Percentiles rank a stretch among this genome's conserved stretches.
Evolutionary conservation across 2,113 vertebrate species (phyloP).

Genomic region (Malurus alboscapulatus): DNA sequence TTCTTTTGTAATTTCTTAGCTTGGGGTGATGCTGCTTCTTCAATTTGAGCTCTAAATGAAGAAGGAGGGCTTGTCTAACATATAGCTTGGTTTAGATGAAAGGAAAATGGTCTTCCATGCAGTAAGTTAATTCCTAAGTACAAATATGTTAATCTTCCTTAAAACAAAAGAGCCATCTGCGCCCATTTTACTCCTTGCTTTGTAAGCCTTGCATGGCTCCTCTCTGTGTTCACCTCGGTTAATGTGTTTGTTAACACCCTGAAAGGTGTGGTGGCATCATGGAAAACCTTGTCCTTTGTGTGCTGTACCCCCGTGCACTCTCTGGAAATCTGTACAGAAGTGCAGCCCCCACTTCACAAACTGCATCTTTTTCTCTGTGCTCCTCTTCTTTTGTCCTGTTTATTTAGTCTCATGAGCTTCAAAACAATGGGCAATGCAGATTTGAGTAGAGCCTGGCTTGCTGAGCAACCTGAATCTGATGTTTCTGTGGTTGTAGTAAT

Average conservation of each 20-base stretch:
- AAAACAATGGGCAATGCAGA: background rate
- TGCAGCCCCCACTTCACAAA: background rate
- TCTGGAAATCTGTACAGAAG: background rate
- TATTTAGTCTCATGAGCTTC: background rate
- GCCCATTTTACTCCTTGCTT: background rate
- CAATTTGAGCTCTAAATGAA: background rate
- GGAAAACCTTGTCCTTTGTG: background rate
- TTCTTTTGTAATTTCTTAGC: constrained; percentile 9
- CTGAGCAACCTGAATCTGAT: background rate
- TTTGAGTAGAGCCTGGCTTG: background rate
- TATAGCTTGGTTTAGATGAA: background rate
- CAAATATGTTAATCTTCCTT: background rate
- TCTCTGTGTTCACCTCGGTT: background rate
- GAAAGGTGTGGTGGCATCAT: background rate
- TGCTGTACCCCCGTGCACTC: fast-evolving
- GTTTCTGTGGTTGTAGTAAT: background rate
- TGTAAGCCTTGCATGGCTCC: background rate
- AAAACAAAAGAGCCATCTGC: background rate
- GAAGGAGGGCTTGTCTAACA: background rate
- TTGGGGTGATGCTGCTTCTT: background rate
- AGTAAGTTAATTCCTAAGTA: background rate
- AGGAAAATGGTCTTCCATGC: background rate
- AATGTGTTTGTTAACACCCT: background rate
- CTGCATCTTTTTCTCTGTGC: fast-evolving
- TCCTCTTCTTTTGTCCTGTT: background rate